Base-by-base conservation (phyloP, 2,888 invertebrate genomes). In the Cataglyphis rosenhaueri region DNA sequence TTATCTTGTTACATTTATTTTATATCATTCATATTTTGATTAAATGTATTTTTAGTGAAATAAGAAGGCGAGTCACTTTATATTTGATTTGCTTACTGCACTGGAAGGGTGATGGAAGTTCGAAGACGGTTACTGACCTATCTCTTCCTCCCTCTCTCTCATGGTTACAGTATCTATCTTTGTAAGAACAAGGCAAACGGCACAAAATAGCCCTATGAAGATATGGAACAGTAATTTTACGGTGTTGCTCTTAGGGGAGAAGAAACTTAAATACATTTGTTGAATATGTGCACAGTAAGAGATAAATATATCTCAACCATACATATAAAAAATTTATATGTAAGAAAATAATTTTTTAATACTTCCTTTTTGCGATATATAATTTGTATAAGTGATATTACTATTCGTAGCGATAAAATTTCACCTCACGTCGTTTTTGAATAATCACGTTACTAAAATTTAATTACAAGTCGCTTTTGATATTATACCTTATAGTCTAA, bases 91-190 rank as follows among this genome's bases (percentile, higher is more conserved):
- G 48, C 15, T 38, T 48, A 18, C 38, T 41, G 81, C 75, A 29
- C 52, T 44, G 62, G 18, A 76, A 64, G 41, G 57, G 76, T 29
- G 55, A 44, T 68, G 71, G 76, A 38, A 65, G 55, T 70, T 76
- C 6, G 65, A 52, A 21, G 41, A 66, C 32, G 79, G 86, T 86
- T 84, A 75, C 86, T 84, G 88, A 86, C 84, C 87, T 88, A 86
- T 75, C 86, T 70, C 68, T 48, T 32, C 32, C 32, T 32, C 32
- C 32, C 32, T 32, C 32, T 32, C 32, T 64, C 61, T 81, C 79
- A 61, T 61, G 48, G 81, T 83, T 61, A 62, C 68, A 29, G 38
- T 52, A n/a, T 70, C 55, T 65, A 74, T 74, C 71, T 68, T 64
- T 66, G 66, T 32, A 25, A 57, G 55, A 76, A 74, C 64, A 38